These are phyloP conservation scores for Heterotilapia buettikoferi DNA, from an alignment of 2,113 vertebrate species.

Conservation along the genomic window DNA sequence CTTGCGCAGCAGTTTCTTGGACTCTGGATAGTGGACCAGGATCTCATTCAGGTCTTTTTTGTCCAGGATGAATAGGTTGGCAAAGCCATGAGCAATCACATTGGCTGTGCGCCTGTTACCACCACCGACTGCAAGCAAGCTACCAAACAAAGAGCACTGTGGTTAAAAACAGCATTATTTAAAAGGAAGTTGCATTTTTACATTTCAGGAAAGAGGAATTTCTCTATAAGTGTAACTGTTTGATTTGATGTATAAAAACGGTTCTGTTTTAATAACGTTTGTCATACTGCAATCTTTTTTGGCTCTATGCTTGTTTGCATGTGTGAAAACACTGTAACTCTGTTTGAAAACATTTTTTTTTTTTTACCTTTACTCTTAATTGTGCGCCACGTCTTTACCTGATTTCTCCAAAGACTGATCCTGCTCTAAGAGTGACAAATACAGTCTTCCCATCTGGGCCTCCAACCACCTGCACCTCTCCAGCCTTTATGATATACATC, in stretches of 20 bases:
- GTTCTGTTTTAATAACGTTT: neutral
- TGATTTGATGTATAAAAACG: neutral
- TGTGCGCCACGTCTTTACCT: slow-evolving; percentile 31
- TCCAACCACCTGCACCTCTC: slow-evolving; percentile 92
- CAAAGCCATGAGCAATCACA: slow-evolving; percentile 89
- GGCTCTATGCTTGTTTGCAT: accelerated
- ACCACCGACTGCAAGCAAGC: slow-evolving; percentile 86
- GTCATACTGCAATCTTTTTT: neutral
- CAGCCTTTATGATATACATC: slow-evolving; percentile 98
- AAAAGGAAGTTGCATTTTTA: neutral
- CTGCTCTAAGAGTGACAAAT: slow-evolving; percentile 87
- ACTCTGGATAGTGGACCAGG: slow-evolving; percentile 92
- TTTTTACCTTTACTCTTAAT: neutral
- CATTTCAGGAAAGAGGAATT: neutral
- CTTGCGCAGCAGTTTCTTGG: slow-evolving; percentile 90
- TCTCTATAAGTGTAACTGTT: neutral
- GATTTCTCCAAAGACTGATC: slow-evolving; percentile 96
- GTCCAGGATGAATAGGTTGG: slow-evolving; percentile 95
- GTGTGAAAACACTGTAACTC: neutral
- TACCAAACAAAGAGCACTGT: slow-evolving; percentile 37
- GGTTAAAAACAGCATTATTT: neutral
- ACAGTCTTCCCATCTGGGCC: slow-evolving; percentile 87
- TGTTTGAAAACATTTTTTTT: neutral
- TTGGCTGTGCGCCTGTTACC: slow-evolving; percentile 93
- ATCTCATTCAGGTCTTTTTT: slow-evolving; percentile 96